These are phyloP conservation scores for Plemyria rubiginata DNA, from an alignment of 2,888 invertebrate species.

Conservation along the genomic window DNA sequence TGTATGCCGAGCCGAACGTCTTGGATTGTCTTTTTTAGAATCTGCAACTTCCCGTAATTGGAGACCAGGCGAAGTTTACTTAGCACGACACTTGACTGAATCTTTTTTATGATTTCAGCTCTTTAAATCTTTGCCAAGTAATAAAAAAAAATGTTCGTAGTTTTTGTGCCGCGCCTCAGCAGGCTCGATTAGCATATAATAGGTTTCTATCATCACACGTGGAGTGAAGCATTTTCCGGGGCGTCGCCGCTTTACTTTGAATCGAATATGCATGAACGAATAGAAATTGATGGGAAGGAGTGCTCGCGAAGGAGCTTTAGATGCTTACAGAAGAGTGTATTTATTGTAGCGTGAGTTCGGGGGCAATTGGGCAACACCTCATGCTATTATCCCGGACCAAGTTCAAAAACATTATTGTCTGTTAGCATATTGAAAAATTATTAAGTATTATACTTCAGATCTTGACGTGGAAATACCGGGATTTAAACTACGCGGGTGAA, in stretches of 20 bases:
- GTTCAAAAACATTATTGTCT: slow-evolving; percentile 21
- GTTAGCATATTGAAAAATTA: slow-evolving; percentile 5
- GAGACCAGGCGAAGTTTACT: slow-evolving; percentile 37
- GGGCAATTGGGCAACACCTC: slow-evolving; percentile 27
- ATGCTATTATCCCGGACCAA: slow-evolving; percentile 26
- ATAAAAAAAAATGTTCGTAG: slow-evolving; percentile 18
- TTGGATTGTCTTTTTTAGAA: slow-evolving; percentile 56
- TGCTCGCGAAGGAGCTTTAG: slow-evolving; percentile 38
- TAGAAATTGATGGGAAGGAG: slow-evolving; percentile 44
- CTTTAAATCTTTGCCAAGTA: slow-evolving; percentile 21
- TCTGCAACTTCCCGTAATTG: slow-evolving; percentile 48
- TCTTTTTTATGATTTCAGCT: slow-evolving; percentile 34
- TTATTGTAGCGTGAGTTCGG: slow-evolving; percentile 30
- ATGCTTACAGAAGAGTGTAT: slow-evolving; percentile 40
- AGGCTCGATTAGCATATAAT: slow-evolving; percentile 27
- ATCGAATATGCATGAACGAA: slow-evolving; percentile 45
- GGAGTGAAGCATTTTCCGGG: slow-evolving; percentile 43
- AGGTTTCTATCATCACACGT: slow-evolving; percentile 38
- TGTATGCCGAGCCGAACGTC: slow-evolving; percentile 62
- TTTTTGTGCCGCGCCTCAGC: slow-evolving; percentile 12
- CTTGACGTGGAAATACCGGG: no score
- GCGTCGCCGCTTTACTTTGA: slow-evolving; percentile 42
- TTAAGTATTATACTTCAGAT: neutral
- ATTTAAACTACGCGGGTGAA: no score
- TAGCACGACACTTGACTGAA: slow-evolving; percentile 28